Conservation (phyloP, 1,140 invertebrate species). For the Steinernema khuongi region DNA sequence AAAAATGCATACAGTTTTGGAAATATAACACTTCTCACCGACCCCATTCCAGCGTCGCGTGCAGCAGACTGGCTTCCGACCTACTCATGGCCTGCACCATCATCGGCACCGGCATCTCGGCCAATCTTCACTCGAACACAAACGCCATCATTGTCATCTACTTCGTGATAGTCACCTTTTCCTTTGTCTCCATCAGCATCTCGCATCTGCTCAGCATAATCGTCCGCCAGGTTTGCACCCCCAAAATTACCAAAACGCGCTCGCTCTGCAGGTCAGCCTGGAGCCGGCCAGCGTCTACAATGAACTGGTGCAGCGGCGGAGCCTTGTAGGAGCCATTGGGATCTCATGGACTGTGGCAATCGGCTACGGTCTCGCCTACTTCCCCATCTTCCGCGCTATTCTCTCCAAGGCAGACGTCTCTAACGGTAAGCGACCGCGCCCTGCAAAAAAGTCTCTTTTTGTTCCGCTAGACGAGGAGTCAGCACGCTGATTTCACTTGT, state of each 20-base stretch:
- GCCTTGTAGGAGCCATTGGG: neutral
- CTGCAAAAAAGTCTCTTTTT: neutral
- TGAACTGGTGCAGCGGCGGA: neutral
- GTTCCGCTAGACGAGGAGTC: no score
- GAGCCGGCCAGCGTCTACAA: neutral
- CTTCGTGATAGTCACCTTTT: conserved; percentile 2
- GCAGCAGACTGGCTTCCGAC: neutral
- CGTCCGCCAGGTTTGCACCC: neutral
- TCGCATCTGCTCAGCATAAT: neutral
- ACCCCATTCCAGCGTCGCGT: neutral
- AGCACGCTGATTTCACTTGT: no score
- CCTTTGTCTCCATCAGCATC: neutral
- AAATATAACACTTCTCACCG: no score
- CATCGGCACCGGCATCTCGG: conserved; percentile 9
- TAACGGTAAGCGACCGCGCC: neutral
- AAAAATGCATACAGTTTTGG: no score
- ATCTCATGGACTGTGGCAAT: neutral
- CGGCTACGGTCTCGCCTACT: neutral
- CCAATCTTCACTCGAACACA: conserved; percentile 1
- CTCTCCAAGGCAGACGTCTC: neutral
- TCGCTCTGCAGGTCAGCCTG: neutral
- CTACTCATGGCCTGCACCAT: neutral
- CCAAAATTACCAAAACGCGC: no score
- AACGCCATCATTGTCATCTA: conserved; percentile 1
- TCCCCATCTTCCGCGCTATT: neutral